Percentiles rank a stretch among this genome's conserved stretches.
phyloP scores from a whole-genome alignment of 2,113 vertebrate genomes.

The Numida meleagris region DNA sequence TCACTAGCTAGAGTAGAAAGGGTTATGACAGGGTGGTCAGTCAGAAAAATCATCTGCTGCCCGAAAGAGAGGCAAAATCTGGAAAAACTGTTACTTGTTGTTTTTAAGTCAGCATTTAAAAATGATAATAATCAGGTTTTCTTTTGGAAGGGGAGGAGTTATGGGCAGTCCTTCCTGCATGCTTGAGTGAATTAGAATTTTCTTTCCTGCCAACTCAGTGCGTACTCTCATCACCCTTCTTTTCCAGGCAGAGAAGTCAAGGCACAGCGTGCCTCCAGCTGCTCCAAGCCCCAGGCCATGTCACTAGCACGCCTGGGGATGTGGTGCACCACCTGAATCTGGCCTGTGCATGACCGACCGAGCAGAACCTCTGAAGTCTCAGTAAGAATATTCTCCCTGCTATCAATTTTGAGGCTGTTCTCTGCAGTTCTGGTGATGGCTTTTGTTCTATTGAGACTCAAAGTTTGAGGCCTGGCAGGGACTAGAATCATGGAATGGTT shows the following conservation, averaged over 20 bases:
- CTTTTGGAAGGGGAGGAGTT: background rate
- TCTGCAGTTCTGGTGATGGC: background rate
- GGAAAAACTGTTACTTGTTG: background rate
- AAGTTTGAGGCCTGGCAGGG: background rate
- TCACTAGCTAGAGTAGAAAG: background rate
- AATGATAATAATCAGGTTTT: background rate
- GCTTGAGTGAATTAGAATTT: background rate
- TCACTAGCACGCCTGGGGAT: background rate
- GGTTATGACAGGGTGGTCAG: background rate
- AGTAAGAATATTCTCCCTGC: background rate
- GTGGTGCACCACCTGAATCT: background rate
- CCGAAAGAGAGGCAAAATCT: background rate
- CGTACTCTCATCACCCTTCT: background rate
- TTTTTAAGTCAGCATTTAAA: background rate
- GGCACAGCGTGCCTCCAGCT: background rate
- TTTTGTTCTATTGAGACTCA: background rate
- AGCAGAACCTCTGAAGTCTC: background rate
- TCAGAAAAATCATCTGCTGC: background rate
- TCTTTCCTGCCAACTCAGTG: background rate
- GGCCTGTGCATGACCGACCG: background rate
- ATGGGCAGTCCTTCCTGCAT: background rate
- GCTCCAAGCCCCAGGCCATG: background rate
- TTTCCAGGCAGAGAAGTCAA: background rate
- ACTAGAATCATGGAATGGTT: background rate
- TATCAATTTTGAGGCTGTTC: background rate